Evolutionary conservation across 2,888 invertebrate species (phyloP), one percentile per base, ranked within the genome.

Genomic region (Masnerella sp.): DNA sequence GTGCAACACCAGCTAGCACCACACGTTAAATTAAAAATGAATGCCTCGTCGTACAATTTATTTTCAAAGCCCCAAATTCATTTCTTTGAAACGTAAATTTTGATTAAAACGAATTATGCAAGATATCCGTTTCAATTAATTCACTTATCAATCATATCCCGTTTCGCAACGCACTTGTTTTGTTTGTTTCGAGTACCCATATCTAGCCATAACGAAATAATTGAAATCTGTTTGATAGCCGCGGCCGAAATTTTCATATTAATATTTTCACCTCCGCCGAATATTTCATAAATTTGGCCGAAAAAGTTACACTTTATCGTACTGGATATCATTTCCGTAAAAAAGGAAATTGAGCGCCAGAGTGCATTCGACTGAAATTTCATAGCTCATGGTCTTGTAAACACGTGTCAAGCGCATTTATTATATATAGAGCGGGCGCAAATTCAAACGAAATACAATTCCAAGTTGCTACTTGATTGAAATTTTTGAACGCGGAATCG

Each of bases 371-470:
- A 36, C 43, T 45, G 56, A 65, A 65, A 47, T 65, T 65, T 38
- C 40, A 65, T 56, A 56, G 65, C 15, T 56, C 47, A 65, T 56
- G 65, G 38, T 65, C 54, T 47, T 43, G 56, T 49, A 56, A 65
- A 47, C 56, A 14, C 20, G 14, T 36, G 32, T 49, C 61, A 51
- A 40, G 30, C 30, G 14, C 22, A 40, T 28, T 42, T 42, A 43
- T 64, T 54, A 36, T 42, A 40, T n/a, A 54, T 17, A 40, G 2
- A 22, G 12, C 17, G 11, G 25, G 28, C 17, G 15, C 9, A 32
- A 30, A 47, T 30, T 47, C 17, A 2, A 22, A 22, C 5, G 22
- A 22, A 18, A 43, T 12, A 25, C 25, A 25, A 25, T 43, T 43
- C 28, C 3, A 43, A 43, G 28, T 42, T 25, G 9, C 25, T 28